Conservation (phyloP, 2,888 invertebrate genomes). For the Serrognathus titanus region DNA sequence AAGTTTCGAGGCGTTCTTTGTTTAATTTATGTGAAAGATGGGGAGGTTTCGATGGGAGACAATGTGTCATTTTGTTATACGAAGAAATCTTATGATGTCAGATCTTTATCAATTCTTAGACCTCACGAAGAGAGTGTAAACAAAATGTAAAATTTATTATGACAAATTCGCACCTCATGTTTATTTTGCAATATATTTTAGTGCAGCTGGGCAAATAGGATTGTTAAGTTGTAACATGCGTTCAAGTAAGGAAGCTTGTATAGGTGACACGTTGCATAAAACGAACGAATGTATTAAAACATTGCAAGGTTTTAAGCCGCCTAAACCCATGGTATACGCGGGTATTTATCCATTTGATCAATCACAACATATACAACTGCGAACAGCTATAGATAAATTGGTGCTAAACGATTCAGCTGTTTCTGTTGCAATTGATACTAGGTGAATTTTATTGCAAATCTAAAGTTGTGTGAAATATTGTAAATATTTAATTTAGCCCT, state of each 20-base stretch:
- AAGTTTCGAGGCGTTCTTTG: slow-evolving; percentile 79
- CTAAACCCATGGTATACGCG: slow-evolving; percentile 81
- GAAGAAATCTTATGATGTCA: slow-evolving; percentile 74
- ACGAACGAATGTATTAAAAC: slow-evolving; percentile 55
- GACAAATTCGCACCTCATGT: slow-evolving; percentile 2
- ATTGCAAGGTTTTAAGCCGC: slow-evolving; percentile 62
- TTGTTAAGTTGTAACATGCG: slow-evolving; percentile 80
- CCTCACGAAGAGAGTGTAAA: slow-evolving; percentile 69
- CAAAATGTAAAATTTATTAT: slow-evolving; percentile 54
- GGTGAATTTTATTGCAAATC: slow-evolving; percentile 52
- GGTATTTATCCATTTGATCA: slow-evolving; percentile 91
- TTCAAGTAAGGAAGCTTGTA: slow-evolving; percentile 65
- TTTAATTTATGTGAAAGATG: slow-evolving; percentile 75
- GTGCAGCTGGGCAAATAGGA: slow-evolving; percentile 89
- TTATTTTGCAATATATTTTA: slow-evolving; percentile 32
- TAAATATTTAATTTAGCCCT: slow-evolving; percentile 54
- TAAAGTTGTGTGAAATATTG: background rate
- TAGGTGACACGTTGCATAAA: slow-evolving; percentile 73
- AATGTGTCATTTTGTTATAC: slow-evolving; percentile 69
- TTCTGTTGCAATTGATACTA: slow-evolving; percentile 73
- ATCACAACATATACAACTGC: slow-evolving; percentile 70
- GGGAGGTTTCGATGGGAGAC: slow-evolving; percentile 69
- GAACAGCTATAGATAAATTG: slow-evolving; percentile 84
- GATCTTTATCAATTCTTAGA: slow-evolving; percentile 72
- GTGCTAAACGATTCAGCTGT: slow-evolving; percentile 94